A percentile compares a stretch with the other conserved stretches of the same genome.
phyloP scores from a whole-genome alignment of 2,113 vertebrate species.

The Caranx melampygus region DNA sequence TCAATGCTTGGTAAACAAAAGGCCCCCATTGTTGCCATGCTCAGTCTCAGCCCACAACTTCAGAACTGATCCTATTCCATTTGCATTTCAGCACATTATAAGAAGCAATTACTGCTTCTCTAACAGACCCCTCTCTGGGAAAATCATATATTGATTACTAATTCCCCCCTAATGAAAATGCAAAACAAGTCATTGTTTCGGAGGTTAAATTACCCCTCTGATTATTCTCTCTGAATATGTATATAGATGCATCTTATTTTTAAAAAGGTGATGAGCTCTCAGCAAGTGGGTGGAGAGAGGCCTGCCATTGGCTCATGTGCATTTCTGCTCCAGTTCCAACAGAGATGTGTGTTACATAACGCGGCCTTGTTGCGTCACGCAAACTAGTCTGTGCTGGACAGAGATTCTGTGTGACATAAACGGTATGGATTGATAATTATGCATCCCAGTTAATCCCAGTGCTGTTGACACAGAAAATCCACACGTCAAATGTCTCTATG shows the following conservation, averaged over 20 bases:
- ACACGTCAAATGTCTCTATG: background rate
- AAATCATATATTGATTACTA: conserved; percentile 82
- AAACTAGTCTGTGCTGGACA: conserved; percentile 60
- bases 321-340: conserved; percentile 76
- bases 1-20: conserved; percentile 75
- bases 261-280: conserved; percentile 41
- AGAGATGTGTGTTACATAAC: conserved; percentile 76
- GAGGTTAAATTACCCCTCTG: conserved; percentile 63
- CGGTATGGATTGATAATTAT: background rate
- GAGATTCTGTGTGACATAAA: conserved; percentile 27
- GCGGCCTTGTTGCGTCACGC: conserved; percentile 61
- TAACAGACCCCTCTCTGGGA: conserved; percentile 68
- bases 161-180: conserved; percentile 80
- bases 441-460: background rate
- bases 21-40: conserved; percentile 31
- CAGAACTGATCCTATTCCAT: conserved; percentile 62
- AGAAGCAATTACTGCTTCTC: conserved; percentile 75
- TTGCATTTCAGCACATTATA: conserved; percentile 71
- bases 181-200: conserved; percentile 58
- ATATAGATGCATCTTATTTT: conserved; percentile 33
- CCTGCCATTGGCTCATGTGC: conserved; percentile 44
- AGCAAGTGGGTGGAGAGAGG: conserved; percentile 15
- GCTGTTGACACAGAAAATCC: background rate
- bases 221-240: conserved; percentile 52
- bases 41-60: conserved; percentile 45